A percentile compares a stretch with the other conserved stretches of the same genome.
These are phyloP conservation scores for Leucophenga varia DNA, from an alignment of 1,140 invertebrate genomes.

Conservation along the genomic window DNA sequence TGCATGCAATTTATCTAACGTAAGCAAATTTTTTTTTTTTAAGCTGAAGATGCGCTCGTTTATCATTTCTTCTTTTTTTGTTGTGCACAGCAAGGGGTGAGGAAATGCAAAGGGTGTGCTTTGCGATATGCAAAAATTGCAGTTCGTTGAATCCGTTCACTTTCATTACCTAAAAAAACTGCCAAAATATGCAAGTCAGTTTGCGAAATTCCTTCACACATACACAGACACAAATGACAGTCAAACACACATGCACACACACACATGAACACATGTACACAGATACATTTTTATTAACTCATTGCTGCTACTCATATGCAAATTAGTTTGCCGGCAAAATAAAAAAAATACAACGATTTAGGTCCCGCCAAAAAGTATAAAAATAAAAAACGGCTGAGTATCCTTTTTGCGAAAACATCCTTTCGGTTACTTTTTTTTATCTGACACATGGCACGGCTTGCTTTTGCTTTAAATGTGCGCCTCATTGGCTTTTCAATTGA, in stretches of 20 bases:
- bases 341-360: conserved; percentile 21
- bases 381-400: background rate
- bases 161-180: conserved; percentile 48
- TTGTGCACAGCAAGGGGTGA: too few relatives aligned
- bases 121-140: too few relatives aligned
- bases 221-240: conserved; percentile 12
- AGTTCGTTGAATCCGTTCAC: conserved; percentile 42
- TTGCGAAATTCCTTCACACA: conserved; percentile 43
- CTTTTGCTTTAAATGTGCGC: conserved; percentile 35
- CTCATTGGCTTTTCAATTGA: conserved; percentile 39
- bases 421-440: too few relatives aligned
- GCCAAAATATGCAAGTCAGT: conserved; percentile 22
- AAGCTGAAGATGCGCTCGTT: too few relatives aligned
- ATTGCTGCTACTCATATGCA: conserved; percentile 46
- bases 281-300: background rate
- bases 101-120: too few relatives aligned
- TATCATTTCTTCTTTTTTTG: too few relatives aligned
- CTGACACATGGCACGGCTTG: too few relatives aligned
- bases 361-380: conserved; percentile 39
- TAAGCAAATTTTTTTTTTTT: too few relatives aligned
- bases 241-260: too few relatives aligned
- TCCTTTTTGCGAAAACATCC: too few relatives aligned
- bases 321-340: conserved; percentile 34
- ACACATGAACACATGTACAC: too few relatives aligned
- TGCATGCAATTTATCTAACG: too few relatives aligned